These are phyloP conservation scores for Capitella teleta DNA, from an alignment of 1,140 invertebrate genomes.

Conservation along the genomic window DNA sequence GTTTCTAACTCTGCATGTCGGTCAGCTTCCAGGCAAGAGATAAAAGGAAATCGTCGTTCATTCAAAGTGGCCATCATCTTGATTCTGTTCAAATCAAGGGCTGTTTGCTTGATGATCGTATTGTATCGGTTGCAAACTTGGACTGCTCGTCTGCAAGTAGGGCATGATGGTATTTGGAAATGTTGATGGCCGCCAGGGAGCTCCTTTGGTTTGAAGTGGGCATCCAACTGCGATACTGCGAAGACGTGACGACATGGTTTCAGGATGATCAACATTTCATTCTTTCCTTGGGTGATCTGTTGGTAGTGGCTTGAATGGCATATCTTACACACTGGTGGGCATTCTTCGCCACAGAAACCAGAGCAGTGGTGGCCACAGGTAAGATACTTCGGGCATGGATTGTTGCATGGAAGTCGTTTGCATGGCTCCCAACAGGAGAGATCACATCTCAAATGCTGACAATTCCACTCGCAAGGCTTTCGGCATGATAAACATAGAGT, in stretches of 20 bases:
- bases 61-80: too few relatives aligned
- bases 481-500: constrained; percentile 49
- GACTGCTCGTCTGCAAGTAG: constrained; percentile 53
- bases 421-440: constrained; percentile 51
- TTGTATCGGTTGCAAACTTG: constrained; percentile 51
- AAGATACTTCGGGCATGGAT: constrained; percentile 20
- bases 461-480: constrained; percentile 42
- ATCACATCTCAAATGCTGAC: constrained; percentile 48
- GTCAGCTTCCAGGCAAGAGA: too few relatives aligned
- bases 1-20: too few relatives aligned
- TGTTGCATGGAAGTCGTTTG: constrained; percentile 45
- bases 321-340: constrained; percentile 42
- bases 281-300: constrained; percentile 41
- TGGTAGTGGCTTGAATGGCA: constrained; percentile 42
- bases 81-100: too few relatives aligned
- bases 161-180: constrained; percentile 51
- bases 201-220: constrained; percentile 19
- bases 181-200: too few relatives aligned
- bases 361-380: constrained; percentile 54
- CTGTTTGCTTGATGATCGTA: constrained; percentile 46
- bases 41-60: too few relatives aligned
- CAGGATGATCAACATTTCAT: constrained; percentile 46
- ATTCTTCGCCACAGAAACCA: constrained; percentile 53
- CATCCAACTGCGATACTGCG: constrained; percentile 49
- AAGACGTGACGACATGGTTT: constrained; percentile 53